Conservation (phyloP, 2,888 invertebrate genomes). For the Cordylochernes scorpioides region DNA sequence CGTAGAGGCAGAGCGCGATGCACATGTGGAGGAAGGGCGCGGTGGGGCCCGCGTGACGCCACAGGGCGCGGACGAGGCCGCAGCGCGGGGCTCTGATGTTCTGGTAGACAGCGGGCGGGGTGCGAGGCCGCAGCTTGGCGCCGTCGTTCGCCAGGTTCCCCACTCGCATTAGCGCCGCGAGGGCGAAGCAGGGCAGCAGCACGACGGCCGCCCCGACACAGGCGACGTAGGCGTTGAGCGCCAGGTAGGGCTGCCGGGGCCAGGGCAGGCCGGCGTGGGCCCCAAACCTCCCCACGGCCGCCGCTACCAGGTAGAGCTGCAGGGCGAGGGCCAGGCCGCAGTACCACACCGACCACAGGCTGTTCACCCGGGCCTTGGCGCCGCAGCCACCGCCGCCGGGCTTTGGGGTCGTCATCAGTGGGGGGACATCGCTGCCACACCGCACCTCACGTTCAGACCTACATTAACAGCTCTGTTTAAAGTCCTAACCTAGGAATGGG, state of each 20-base stretch:
- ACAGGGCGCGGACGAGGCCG: slow-evolving; percentile 20
- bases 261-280: slow-evolving; percentile 40
- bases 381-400: too few relatives aligned
- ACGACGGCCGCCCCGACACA: slow-evolving; percentile 29
- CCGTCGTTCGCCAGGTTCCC: slow-evolving; percentile 68
- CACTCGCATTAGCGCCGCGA: slow-evolving; percentile 34
- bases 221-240: slow-evolving; percentile 43
- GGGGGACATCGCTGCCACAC: too few relatives aligned
- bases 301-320: slow-evolving; percentile 28
- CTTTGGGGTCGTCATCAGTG: too few relatives aligned
- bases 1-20: slow-evolving; percentile 47
- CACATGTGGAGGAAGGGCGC: slow-evolving; percentile 53
- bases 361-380: slow-evolving; percentile 35
- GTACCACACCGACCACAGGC: slow-evolving; percentile 53
- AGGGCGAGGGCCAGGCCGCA: slow-evolving; percentile 43
- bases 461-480: too few relatives aligned
- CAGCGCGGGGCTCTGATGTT: slow-evolving; percentile 3
- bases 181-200: slow-evolving; percentile 44
- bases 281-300: slow-evolving; percentile 19
- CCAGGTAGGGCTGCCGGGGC: slow-evolving; percentile 38
- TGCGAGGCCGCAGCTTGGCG: slow-evolving; percentile 31
- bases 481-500: too few relatives aligned
- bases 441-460: too few relatives aligned
- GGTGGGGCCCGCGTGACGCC: slow-evolving; percentile 48
- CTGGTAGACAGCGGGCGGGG: slow-evolving; percentile 3